Conservation (phyloP, 2,888 invertebrate species). For the Drosophila austrosaltans region DNA sequence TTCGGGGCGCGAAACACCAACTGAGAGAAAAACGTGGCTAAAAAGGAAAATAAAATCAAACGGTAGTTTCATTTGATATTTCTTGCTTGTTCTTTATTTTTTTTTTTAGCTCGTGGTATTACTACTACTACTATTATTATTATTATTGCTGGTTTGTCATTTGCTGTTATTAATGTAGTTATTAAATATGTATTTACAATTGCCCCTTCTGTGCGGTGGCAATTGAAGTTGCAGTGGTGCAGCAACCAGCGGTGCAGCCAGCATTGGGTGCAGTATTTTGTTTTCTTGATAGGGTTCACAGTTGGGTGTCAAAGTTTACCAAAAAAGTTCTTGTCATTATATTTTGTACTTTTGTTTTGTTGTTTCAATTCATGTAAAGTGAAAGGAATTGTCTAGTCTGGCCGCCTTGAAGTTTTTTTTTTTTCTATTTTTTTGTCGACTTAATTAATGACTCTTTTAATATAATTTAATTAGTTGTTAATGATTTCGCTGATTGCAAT, state of each 20-base stretch:
- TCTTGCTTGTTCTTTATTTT: conserved; percentile 39
- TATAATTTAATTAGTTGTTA: conserved; percentile 79
- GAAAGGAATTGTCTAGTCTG: conserved; percentile 57
- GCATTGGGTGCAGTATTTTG: conserved; percentile 40
- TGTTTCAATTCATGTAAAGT: conserved; percentile 30
- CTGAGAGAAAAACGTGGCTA: conserved; percentile 52
- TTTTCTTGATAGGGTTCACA: conserved; percentile 30
- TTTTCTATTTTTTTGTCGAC: conserved; percentile 3
- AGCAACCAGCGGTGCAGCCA: conserved; percentile 34
- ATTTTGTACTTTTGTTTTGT: conserved; percentile 52
- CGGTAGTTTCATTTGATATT: conserved; percentile 76
- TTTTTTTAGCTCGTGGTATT: conserved; percentile 67
- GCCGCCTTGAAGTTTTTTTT: conserved; percentile 36
- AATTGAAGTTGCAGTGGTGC: neutral
- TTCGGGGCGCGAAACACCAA: conserved; percentile 53
- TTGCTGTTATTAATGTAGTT: conserved; percentile 76
- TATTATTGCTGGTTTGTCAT: conserved; percentile 48
- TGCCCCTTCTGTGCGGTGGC: conserved; percentile 55
- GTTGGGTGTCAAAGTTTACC: conserved; percentile 70
- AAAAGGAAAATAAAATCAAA: conserved; percentile 46
- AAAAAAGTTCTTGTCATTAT: conserved; percentile 76
- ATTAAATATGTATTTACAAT: conserved; percentile 73
- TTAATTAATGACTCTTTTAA: conserved; percentile 75
- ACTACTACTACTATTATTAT: conserved; percentile 49
- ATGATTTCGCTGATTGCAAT: conserved; percentile 69